A percentile compares a stretch with the other conserved stretches of the same genome.
These are phyloP conservation scores for Hyperopisus bebe DNA, from an alignment of 2,113 vertebrate species.

Conservation along the genomic window DNA sequence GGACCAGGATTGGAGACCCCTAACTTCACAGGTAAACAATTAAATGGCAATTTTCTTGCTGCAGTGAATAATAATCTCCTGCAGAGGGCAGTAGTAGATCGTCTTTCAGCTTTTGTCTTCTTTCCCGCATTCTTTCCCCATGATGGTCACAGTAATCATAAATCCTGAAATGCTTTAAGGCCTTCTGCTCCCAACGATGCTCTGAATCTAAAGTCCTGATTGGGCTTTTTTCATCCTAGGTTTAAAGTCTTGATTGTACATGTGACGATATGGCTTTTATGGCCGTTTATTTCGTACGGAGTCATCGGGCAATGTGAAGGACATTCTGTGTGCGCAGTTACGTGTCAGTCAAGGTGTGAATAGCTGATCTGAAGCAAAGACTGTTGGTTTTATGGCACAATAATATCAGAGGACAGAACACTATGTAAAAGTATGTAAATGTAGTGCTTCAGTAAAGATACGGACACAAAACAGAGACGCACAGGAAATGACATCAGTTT, in stretches of 20 bases:
- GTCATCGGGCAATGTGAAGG: background rate
- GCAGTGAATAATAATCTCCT: conserved; percentile 18
- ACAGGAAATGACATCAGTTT: background rate
- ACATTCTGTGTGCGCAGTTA: background rate
- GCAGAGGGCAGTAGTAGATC: conserved; percentile 18
- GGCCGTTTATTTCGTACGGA: background rate
- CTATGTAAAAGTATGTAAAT: background rate
- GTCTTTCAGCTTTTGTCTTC: background rate
- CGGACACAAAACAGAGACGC: background rate
- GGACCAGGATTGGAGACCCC: background rate
- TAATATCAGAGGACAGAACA: background rate
- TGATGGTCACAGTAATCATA: background rate
- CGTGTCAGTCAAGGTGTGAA: background rate
- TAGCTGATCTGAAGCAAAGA: background rate
- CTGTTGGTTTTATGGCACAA: background rate
- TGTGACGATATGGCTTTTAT: background rate
- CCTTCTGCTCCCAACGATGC: background rate
- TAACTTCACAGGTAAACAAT: background rate
- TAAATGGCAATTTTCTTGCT: background rate
- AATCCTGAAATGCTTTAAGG: background rate
- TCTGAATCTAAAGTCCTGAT: background rate
- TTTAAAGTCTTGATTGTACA: conserved; percentile 5
- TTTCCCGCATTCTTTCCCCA: background rate
- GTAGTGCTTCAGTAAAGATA: background rate
- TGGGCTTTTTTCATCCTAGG: background rate